phyloP scores from a whole-genome alignment of 2,888 invertebrate species.

The Hirtodrosophila alboralis region DNA sequence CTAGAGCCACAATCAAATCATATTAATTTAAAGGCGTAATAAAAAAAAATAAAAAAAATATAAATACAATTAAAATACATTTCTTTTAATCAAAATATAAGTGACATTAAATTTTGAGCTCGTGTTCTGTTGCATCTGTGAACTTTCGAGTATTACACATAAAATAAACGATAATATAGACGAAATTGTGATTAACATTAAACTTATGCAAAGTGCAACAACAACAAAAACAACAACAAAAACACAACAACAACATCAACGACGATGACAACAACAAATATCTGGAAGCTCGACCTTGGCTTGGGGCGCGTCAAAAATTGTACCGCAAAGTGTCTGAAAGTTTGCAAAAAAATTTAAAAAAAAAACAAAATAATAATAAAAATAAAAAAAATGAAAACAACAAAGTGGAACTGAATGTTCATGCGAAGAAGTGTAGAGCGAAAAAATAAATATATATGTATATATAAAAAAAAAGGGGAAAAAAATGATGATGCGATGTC shows the following conservation, averaged over 20 bases:
- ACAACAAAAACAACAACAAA: constrained; percentile 24
- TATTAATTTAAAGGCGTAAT: no score
- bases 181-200: constrained; percentile 53
- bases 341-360: constrained; percentile 9
- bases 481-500: constrained; percentile 74
- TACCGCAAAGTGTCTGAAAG: constrained; percentile 61
- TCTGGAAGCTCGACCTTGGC: constrained; percentile 63
- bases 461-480: constrained; percentile 17
- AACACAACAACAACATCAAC: constrained; percentile 11
- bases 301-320: constrained; percentile 63
- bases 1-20: no score
- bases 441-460: constrained; percentile 17
- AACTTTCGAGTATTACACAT: constrained; percentile 8
- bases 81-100: no score
- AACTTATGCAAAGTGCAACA: constrained; percentile 64
- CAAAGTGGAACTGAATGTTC: constrained; percentile 16
- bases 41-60: no score
- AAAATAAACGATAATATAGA: constrained; percentile 41
- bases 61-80: no score
- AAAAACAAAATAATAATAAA: constrained; percentile 13
- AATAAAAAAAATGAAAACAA: no score
- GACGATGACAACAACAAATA: constrained; percentile 31
- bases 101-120: no score
- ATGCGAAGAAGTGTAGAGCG: constrained; percentile 37
- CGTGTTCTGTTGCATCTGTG: background rate